Base-by-base conservation (phyloP, 1,140 invertebrate species). In the Melanaphis sacchari region DNA sequence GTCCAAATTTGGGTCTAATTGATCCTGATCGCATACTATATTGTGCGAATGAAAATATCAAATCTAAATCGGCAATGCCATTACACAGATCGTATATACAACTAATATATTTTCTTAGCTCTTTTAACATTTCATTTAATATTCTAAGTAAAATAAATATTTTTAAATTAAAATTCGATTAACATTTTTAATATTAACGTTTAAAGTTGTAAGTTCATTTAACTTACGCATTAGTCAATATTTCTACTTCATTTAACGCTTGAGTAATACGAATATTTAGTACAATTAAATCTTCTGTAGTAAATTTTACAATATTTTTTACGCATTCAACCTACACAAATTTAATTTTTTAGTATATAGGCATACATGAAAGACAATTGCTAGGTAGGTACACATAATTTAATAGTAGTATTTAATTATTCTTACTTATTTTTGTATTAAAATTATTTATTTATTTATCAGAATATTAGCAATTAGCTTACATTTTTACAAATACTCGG, bases 21-120 rank as follows among this genome's bases (percentile, higher is more conserved):
- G 96, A 97, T 93, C 82, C 89, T 31, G 66, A 22, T 66, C 38
- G 54, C 85, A 59, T 94, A 95, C 96, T 96, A 87, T 97, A 96
- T 95, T 97, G 96, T 49, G 98, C 97, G 93, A 99, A 96, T 2
- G 97, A 97, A 24, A 97, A 95, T 6, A 98, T 94, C 91, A 99
- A 95, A 94, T 99, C 98, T 52, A 99, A 94, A 94, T 97, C 97
- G 31, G 97, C 96, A 85, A 99, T 96, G 93, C 97, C 96, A 94
- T 98, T 98, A 93, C 97, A 97, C 38, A 99, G 95, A 94, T 97
- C 96, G 95, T 98, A 98, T 18, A 99, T 95, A 94, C 96, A 97
- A 0, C 96, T 95, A 94, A 98, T 97, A 90, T 97, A 96, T 87
- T 97, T 95, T 93, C 97, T 96, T 15, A 98, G 95, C 88, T 96